Evolutionary conservation across 2,113 vertebrate species (phyloP).

Genomic region (Peucedramus taeniatus): DNA sequence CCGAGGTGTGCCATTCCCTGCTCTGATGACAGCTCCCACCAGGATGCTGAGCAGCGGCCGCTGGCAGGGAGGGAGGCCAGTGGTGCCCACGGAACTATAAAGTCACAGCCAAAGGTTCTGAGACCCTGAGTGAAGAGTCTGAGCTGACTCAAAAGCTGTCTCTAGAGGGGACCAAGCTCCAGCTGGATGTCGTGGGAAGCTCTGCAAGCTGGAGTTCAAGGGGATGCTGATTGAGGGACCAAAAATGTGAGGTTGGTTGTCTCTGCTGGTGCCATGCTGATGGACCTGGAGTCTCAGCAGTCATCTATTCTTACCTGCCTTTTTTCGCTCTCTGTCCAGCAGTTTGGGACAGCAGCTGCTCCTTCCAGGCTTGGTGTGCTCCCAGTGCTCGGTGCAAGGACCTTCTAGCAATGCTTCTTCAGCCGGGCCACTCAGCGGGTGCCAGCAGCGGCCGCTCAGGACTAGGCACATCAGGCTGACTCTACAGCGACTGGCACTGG

Average conservation of each 20-base stretch:
- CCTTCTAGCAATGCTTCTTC: constrained; percentile 29
- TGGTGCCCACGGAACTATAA: background rate
- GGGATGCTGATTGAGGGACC: background rate
- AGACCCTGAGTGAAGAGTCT: background rate
- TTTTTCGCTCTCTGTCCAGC: background rate
- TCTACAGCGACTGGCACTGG: background rate
- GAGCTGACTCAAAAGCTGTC: background rate
- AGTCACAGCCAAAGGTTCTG: background rate
- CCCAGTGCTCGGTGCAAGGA: background rate
- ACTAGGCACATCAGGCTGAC: constrained; percentile 16
- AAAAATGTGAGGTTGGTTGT: background rate
- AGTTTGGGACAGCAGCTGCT: background rate
- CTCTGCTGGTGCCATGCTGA: background rate
- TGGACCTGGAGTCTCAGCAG: background rate
- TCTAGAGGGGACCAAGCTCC: background rate
- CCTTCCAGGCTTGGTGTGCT: background rate
- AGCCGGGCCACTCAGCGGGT: background rate
- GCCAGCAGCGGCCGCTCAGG: background rate
- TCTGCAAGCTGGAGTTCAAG: background rate
- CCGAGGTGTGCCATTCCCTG: background rate
- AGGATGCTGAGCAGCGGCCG: background rate
- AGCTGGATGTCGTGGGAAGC: background rate
- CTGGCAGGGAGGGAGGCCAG: background rate
- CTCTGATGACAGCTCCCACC: background rate
- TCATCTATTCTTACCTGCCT: background rate